A percentile compares a stretch with the other conserved stretches of the same genome.
phyloP scores from a whole-genome alignment of 2,113 vertebrate species.

The Callipepla squamata region DNA sequence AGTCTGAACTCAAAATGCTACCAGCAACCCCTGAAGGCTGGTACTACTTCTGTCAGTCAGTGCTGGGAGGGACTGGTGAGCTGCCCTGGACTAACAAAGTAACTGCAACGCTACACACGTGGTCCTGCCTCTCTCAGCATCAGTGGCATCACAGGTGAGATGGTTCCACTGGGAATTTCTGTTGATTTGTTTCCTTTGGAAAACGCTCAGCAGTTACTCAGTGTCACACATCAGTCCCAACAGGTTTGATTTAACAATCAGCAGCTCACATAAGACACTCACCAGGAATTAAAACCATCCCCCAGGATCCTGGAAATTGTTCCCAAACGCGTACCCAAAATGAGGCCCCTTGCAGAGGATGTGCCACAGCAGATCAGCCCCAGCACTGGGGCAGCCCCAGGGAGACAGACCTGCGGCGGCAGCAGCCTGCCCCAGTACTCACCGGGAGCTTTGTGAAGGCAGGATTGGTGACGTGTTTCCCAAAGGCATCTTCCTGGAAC shows the following conservation, averaged over 20 bases:
- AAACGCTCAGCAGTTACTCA: background rate
- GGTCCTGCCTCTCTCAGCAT: background rate
- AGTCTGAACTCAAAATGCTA: background rate
- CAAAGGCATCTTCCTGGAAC: slow-evolving; percentile 98
- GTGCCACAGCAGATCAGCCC: no score
- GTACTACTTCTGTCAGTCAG: fast-evolving
- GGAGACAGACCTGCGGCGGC: no score
- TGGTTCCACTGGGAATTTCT: background rate
- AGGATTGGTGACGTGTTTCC: slow-evolving; percentile 95
- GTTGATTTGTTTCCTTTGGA: background rate
- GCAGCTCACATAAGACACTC: fast-evolving
- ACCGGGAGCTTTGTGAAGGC: slow-evolving; percentile 98
- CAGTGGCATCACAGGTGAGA: background rate
- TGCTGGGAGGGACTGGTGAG: background rate
- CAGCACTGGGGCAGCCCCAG: no score
- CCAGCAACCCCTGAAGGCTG: background rate
- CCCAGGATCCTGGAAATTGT: background rate
- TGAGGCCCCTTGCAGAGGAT: background rate
- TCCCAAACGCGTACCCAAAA: background rate
- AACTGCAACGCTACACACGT: fast-evolving
- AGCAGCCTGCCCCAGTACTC: slow-evolving; percentile 59
- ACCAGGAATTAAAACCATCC: background rate
- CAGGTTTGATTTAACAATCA: background rate
- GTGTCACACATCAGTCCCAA: no score
- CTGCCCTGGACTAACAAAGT: background rate